Evolutionary conservation across 2,888 invertebrate species (phyloP), one percentile per base, ranked within the genome.

Genomic region (Drosophila imparisetae): DNA sequence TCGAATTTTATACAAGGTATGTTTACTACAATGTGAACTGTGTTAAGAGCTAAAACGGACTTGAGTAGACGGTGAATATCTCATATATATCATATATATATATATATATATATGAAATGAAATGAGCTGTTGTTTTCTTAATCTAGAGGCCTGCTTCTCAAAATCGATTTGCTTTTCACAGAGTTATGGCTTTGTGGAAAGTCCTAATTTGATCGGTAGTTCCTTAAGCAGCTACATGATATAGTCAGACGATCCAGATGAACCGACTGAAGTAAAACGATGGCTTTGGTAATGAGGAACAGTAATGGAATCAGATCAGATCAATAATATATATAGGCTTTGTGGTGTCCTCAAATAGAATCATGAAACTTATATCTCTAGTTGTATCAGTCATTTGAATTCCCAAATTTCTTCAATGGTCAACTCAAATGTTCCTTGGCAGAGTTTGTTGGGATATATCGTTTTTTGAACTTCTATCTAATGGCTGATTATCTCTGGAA

Each of bases 11-110:
- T n/a, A 40, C 18, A 38, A 53, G 15, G 15, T 36, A 36, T 54
- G 21, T 24, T 30, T n/a, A 57, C 42, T 45, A 45, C 45, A 45
- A 24, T 45, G 45, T 45, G 24, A 45, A 24, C 24, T 45, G 45
- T 15, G 18, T n/a, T 27, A 29, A 50, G 50, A 50, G 18, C 50
- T 29, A 29, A 50, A 15, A 45, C 8, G 4, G 45, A 45, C 45
- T 15, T 8, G 24, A 24, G 24, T 24, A 45, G 8, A 45, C 4
- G 15, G 4, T 24, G 24, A 45, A 45, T 8, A 45, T 45, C 45
- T 45, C 13, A 4, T 2, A 3, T 45, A 13, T 13, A 4, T 45
- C n/a, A 1, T 13, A 34, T 34, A 13, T 13, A 34, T 11, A 32
- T 29, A 29, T 29, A 29, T 29, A 29, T 29, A 29, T 29, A 29